Evolutionary conservation across 37 sponge, comb jelly and placozoan species (phyloP), one percentile per base, ranked within the genome.

Genomic region (Beroe forskalii): DNA sequence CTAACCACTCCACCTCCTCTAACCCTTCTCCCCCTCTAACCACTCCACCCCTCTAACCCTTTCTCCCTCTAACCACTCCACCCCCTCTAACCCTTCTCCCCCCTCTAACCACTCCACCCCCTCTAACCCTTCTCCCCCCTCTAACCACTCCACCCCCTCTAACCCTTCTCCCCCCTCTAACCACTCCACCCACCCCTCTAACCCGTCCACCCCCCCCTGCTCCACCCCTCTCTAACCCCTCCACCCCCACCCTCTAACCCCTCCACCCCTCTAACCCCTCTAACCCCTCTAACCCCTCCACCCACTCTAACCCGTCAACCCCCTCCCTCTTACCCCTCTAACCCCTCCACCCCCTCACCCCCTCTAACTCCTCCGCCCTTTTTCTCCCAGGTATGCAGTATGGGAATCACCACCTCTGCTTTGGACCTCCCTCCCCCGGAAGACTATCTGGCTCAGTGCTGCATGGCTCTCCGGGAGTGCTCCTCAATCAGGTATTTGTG

Each of bases 391-490:
- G 72, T 69, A 69, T 69, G 72, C 72, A 69, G 72, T 69, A 69
- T 69, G 72, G 72, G 72, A 36, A 33, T 69, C 33, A 69, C 72
- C 33, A 69, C 72, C 72, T 69, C 72, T 17, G 27, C 72, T 3
- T 37, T 69, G 72, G 72, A 69, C 48, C 55, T 80, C 3, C 86
- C 86, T 30, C 55, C 55, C 6, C n/a, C 44, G 19, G 86, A 80
- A 25, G 86, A 80, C 28, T 80, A 80, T 48, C 86, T 80, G n/a
- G 42, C 86, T 4, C 86, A 80, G 86, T 41, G 43, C 30, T 80
- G 86, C 30, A 32, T 80, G 43, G 86, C 86, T 8, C 23, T 80
- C 55, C 28, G 86, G 25, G 86, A 80, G 48, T 80, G 86, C 48
- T 44, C 55, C 24, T 23, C 55, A 0, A 43, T 80, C 55, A 48